These are phyloP conservation scores for Cyclophora punctaria DNA, from an alignment of 2,888 invertebrate genomes.

Conservation along the genomic window DNA sequence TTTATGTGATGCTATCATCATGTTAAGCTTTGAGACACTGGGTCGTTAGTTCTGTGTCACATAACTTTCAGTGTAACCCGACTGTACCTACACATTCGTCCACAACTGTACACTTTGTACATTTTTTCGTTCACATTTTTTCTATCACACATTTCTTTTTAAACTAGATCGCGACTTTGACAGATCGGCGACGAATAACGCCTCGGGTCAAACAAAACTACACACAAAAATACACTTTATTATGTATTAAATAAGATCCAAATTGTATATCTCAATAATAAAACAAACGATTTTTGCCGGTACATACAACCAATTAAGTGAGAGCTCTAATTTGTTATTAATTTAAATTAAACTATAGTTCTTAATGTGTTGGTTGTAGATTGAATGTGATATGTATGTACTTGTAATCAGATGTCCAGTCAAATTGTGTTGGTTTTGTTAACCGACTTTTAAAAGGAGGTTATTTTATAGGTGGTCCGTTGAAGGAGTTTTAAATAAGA, in stretches of 20 bases:
- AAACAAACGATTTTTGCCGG: conserved; percentile 6
- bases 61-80: too few relatives aligned
- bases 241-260: neutral
- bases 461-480: too few relatives aligned
- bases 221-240: conserved; percentile 1
- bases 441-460: too few relatives aligned
- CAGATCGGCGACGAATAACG: conserved; percentile 32
- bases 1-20: neutral
- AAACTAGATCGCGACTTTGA: conserved; percentile 31
- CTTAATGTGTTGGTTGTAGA: conserved; percentile 14
- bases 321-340: conserved; percentile 10
- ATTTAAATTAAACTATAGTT: too few relatives aligned
- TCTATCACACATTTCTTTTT: conserved; percentile 18
- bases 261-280: neutral
- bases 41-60: too few relatives aligned
- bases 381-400: conserved; percentile 25
- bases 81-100: too few relatives aligned
- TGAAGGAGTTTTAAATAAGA: too few relatives aligned
- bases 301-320: conserved; percentile 5
- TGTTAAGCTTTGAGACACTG: neutral
- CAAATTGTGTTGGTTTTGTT: neutral
- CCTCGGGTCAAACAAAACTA: conserved; percentile 28
- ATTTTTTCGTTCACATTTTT: conserved; percentile 4
- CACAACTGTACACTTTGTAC: too few relatives aligned
- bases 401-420: neutral